These are phyloP conservation scores for Todiramphus chloris DNA, from an alignment of 2,113 vertebrate genomes.

Conservation along the genomic window DNA sequence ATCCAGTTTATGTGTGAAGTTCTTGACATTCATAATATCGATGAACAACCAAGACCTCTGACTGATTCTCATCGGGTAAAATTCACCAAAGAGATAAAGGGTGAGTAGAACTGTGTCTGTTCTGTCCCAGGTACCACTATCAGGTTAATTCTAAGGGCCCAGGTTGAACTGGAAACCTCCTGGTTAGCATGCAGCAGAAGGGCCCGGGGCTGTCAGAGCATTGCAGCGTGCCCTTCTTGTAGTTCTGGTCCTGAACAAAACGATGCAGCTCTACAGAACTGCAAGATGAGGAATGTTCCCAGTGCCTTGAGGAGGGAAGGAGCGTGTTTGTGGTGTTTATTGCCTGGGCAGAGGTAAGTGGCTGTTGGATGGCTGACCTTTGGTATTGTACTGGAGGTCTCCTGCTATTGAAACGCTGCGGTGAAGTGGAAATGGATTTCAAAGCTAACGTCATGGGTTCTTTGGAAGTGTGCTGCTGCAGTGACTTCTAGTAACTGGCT, in stretches of 20 bases:
- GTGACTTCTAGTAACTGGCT: neutral
- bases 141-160: neutral
- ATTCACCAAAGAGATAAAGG: slow-evolving; percentile 99
- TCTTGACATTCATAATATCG: slow-evolving; percentile 99
- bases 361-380: neutral
- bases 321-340: neutral
- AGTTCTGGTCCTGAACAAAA: neutral
- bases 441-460: neutral
- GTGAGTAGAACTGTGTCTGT: slow-evolving; percentile 68
- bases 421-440: slow-evolving; percentile 10
- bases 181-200: neutral
- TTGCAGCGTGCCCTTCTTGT: neutral
- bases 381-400: neutral
- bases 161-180: neutral
- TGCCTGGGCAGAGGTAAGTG: neutral
- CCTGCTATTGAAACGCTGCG: neutral
- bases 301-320: neutral
- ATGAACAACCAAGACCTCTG: slow-evolving; percentile 97
- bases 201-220: neutral
- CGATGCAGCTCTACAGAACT: neutral
- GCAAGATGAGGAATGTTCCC: neutral
- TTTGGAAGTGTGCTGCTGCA: slow-evolving; percentile 16
- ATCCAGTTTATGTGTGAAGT: slow-evolving; percentile 99
- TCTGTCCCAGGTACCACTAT: neutral
- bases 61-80: slow-evolving; percentile 99